Evolutionary conservation across 1,140 invertebrate genomes (phyloP), one percentile per base, ranked within the genome.

Genomic region (Sitophilus oryzae): DNA sequence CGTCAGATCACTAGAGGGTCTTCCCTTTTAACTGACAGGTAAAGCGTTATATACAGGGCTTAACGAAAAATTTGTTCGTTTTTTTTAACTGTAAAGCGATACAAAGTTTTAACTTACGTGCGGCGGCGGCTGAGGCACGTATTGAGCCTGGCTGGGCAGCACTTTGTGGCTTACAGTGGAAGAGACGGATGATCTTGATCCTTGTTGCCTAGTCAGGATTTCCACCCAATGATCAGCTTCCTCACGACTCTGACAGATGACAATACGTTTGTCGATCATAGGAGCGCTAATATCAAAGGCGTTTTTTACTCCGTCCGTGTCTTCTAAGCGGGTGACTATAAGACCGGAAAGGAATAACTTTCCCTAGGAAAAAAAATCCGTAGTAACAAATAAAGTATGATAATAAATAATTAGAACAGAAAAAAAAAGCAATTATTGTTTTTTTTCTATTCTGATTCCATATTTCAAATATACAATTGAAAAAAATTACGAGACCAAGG

Each of bases 221-320:
- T 91, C 85, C 20, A 95, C 82, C 93, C 93, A 97, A 48, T 85
- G 83, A 52, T 86, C 83, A 44, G 89, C 88, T 62, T 94, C 91
- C 47, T 87, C 84, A 63, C 80, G 83, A 2, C 85, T 89, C 64
- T 87, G 83, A 69, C 92, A 96, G 5, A 90, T 77, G 2, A 93
- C 91, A 4, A 88, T 76, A 60, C 95, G 90, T 54, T 82, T 86
- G 59, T 96, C 93, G 60, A 95, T 93, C 78, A 93, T 84, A 14
- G 88, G 84, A 45, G 91, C 91, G 84, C 78, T 86, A 63, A 96
- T 93, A 80, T 96, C 91, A 78, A 96, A 94, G 61, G 89, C 88
- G 77, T 93, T 87, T 73, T 89, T 89, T 63, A 82, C 79, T 23
- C 81, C 80, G 44, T 93, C 89, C 3, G 79, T 82, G 65, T 92